Percentiles rank a stretch among this genome's conserved stretches.
These are phyloP conservation scores for Bujurquina vittata DNA, from an alignment of 2,113 vertebrate species.

Conservation along the genomic window DNA sequence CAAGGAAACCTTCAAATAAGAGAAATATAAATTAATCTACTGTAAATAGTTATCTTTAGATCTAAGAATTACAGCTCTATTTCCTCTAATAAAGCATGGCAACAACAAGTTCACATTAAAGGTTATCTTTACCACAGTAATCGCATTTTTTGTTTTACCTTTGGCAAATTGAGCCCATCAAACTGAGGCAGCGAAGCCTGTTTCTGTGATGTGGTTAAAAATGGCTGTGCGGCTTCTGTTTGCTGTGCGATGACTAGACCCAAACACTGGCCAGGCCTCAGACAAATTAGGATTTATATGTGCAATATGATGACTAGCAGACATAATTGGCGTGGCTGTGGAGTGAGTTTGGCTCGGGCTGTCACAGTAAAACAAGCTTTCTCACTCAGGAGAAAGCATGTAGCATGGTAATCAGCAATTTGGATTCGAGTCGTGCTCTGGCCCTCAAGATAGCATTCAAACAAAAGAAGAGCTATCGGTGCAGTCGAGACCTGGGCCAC, in stretches of 20 bases:
- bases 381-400: constrained; percentile 20
- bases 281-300: constrained; percentile 40
- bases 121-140: neutral
- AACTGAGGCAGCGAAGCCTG: neutral
- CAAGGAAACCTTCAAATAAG: constrained; percentile 2
- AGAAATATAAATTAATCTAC: neutral
- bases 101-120: neutral
- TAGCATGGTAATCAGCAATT: constrained; percentile 38
- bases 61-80: neutral
- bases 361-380: constrained; percentile 28
- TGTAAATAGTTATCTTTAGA: constrained; percentile 20
- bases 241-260: neutral
- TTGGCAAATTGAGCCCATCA: neutral
- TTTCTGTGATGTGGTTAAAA: constrained; percentile 12
- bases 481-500: neutral
- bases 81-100: neutral
- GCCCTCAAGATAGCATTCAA: constrained; percentile 15
- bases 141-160: neutral
- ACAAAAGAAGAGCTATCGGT: neutral
- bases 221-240: neutral
- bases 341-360: constrained; percentile 12
- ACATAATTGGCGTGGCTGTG: constrained; percentile 55
- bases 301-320: constrained; percentile 36
- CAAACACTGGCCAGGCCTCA: neutral
- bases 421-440: constrained; percentile 20